These are phyloP conservation scores for Pteropus alecto DNA, from an alignment of 2,113 vertebrate species.

Conservation along the genomic window DNA sequence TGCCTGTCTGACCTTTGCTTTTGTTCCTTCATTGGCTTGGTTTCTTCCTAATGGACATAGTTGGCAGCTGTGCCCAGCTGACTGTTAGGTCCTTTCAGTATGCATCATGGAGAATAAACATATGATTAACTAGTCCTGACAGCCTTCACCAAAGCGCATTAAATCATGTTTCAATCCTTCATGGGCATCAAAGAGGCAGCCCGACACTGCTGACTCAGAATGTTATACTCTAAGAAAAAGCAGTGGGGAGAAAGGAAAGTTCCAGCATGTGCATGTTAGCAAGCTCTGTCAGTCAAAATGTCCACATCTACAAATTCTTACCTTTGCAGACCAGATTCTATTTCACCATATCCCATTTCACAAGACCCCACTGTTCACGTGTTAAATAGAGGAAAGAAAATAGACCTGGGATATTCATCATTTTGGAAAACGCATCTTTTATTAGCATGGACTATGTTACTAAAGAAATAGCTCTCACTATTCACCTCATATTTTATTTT, in stretches of 20 bases:
- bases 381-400: not conserved
- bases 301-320: not conserved
- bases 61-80: not conserved
- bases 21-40: not conserved
- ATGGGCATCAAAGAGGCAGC: not conserved
- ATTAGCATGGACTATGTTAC: not conserved
- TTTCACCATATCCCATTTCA: not conserved
- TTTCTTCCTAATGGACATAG: not conserved
- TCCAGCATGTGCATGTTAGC: not conserved
- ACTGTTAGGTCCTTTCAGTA: not conserved
- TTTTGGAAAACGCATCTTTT: not conserved
- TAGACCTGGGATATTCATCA: not conserved
- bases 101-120: not conserved
- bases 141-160: conserved; percentile 11
- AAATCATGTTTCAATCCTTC: not conserved
- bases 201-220: not conserved
- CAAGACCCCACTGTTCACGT: not conserved
- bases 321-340: not conserved
- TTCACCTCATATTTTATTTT: not conserved
- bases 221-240: not conserved
- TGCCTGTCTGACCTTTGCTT: not conserved
- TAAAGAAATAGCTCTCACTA: not conserved
- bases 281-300: not conserved
- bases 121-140: not conserved
- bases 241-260: not conserved